Base-by-base conservation (phyloP, 2,113 vertebrate genomes). In the Cygnus atratus region DNA sequence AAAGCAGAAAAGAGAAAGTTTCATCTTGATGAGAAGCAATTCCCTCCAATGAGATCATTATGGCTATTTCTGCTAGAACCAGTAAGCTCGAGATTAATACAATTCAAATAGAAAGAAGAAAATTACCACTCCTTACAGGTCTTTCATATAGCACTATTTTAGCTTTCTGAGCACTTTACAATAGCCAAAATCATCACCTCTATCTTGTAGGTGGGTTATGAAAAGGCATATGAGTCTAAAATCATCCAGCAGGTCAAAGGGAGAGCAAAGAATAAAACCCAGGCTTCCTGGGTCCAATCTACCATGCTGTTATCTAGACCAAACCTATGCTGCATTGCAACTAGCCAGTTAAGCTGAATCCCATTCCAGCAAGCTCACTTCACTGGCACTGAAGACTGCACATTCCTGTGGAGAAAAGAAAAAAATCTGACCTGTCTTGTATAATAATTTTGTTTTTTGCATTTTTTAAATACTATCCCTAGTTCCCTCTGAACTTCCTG, bases 401-500 rank as follows among this genome's bases (percentile, higher is more conserved):
- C 21, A 3, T 46, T 87, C 20, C n/a, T 22, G 9, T 37, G 62
- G 2, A 26, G 50, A 52, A 14, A 70, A 77, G 29, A 46, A 43
- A 59, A 67, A 48, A 33, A 13, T 22, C 13, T 59, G 44, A 58
- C 33, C 88, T 84, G 31, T 68, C 25, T 74, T 66, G 13, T 31
- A 19, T 1, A 70, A n/a, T 48, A 26, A 46, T 77, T 91, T 82
- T 24, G 5, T 8, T 35, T 90, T 96, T 48, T 20, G 2, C 18
- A 46, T 83, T 55, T 93, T 84, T 95, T 29, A 90, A 75, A 89
- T 95, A 71, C 54, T 74, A 17, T 43, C n/a, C 48, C 35, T 65
- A 25, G 20, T 68, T 96, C 76, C 24, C 33, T 84, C 59, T 80
- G 71, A 96, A 97, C 41, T 81, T 94, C 58, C 76, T 84, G 73